Evolutionary conservation across 1,140 invertebrate species (phyloP), one percentile per base, ranked within the genome.

Genomic region (Lycorma delicatula): DNA sequence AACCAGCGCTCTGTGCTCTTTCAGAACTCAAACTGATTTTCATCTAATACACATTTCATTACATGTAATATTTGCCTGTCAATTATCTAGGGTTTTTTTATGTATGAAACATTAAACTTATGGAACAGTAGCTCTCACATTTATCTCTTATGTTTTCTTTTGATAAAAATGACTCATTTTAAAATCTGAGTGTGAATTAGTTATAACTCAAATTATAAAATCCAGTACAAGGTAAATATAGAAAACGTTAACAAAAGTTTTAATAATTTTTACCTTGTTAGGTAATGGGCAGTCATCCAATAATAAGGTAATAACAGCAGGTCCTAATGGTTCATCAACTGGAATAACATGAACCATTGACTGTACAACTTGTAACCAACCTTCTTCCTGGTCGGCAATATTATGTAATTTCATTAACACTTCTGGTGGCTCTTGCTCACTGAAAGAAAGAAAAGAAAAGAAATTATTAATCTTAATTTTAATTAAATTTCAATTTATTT

Each of bases 271-370:
- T 69, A 83, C 90, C 77, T 89, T 91, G 27, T 89, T 88, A 44
- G 93, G 93, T 61, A 97, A 72, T 29, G 92, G 91, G 68, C 89
- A 93, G 70, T 96, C 92, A 72, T 97, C 92, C 28, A 97, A 73
- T 13, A 97, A 72, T 49, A 96, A 76, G 3, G 88, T 90, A 62
- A 96, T 94, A 46, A 93, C 89, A 31, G 90, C 91, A 31, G 93
- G 89, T 23, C 92, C 92, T 29, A 96, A 77, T 11, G 91, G 88
- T 75, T 94, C 85, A 56, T 86, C 80, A 66, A 92, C 79, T 1
- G 92, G 91, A 60, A 96, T 91, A 18, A 88, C 83, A 64, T 89
- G 83, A 27, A 95, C 85, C 76, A 96, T 84, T 3, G 91, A 92
- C 60, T 83, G 82, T 1, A 96, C 86, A 48, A 97, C 85, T 72